A percentile compares a stretch with the other conserved stretches of the same genome.
Conservation (phyloP, 2,888 invertebrate genomes). For the Allacma fusca region DNA sequence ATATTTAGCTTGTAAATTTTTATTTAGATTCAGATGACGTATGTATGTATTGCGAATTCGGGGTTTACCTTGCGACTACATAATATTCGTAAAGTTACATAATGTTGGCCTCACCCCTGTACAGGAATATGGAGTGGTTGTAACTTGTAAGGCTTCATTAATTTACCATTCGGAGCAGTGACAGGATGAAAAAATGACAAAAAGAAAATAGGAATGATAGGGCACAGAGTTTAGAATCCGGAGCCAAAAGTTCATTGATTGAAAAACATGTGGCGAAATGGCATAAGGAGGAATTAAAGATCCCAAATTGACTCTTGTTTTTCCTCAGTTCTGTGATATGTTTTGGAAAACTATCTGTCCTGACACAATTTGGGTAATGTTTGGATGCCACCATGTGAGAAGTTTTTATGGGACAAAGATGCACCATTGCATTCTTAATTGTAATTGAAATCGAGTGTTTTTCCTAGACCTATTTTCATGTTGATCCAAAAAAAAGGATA, state of each 20-base stretch:
- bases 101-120: too few species aligned
- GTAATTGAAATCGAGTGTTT: conserved; percentile 22
- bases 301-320: neutral
- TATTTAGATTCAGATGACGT: too few species aligned
- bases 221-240: neutral
- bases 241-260: conserved; percentile 16
- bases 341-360: neutral
- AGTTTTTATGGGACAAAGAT: conserved; percentile 14
- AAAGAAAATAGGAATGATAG: neutral
- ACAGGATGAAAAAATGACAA: neutral
- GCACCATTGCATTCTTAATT: conserved; percentile 21
- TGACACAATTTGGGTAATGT: neutral
- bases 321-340: too few species aligned
- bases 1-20: too few species aligned
- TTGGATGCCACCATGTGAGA: neutral
- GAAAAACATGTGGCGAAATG: neutral
- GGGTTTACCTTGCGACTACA: too few species aligned
- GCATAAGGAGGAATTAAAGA: neutral
- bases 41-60: too few species aligned
- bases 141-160: too few species aligned
- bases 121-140: too few species aligned
- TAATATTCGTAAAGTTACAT: too few species aligned
- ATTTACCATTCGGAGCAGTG: neutral
- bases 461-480: conserved; percentile 18
- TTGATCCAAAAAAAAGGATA: conserved; percentile 4